Percentiles rank a stretch among this genome's conserved stretches.
Conservation (phyloP, 1,140 invertebrate genomes). For the Acromyrmex charruanus region DNA sequence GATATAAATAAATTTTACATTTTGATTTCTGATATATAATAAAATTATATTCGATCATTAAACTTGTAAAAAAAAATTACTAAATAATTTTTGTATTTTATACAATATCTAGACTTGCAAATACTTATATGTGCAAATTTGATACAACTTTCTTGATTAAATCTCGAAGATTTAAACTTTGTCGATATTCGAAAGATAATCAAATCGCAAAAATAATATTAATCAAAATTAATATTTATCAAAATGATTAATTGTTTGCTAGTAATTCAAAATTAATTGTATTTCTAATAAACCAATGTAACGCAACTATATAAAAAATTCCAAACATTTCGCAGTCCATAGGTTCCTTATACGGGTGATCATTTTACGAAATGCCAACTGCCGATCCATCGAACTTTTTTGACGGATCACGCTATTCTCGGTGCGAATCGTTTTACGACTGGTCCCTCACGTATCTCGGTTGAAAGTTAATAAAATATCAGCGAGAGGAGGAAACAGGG, state of each 20-base stretch:
- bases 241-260: neutral
- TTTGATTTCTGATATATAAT: neutral
- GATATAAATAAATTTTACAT: neutral
- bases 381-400: constrained; percentile 26
- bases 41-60: neutral
- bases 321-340: neutral
- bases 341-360: neutral
- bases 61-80: too few relatives aligned
- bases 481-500: constrained; percentile 14
- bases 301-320: neutral
- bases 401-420: neutral
- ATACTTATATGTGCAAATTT: neutral
- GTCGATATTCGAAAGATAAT: neutral
- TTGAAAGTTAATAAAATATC: constrained; percentile 69
- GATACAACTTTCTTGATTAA: neutral
- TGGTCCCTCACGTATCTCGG: constrained; percentile 25
- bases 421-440: constrained; percentile 57
- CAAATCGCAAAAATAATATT: neutral
- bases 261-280: neutral
- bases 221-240: too few relatives aligned
- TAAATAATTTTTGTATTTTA: neutral
- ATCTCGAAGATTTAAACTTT: neutral
- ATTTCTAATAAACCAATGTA: neutral
- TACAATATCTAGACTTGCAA: neutral
- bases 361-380: constrained; percentile 14